Evolutionary conservation across 30 jellyfish, hydroid and myxozoan genomes (phyloP).

Genomic region (Cassiopea xamachana): DNA sequence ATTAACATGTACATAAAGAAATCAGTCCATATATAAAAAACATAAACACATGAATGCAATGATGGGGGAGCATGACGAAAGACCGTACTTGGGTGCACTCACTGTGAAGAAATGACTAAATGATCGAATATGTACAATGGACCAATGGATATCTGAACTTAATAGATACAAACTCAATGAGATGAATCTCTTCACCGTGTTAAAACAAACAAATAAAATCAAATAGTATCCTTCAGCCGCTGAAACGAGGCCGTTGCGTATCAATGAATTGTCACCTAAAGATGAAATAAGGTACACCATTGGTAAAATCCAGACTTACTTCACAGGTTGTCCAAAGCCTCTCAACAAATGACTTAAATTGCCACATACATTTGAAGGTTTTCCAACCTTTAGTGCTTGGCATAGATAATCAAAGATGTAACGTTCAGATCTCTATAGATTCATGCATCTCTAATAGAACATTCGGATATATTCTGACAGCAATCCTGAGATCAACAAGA

Average conservation of each 20-base stretch:
- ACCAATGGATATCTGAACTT: too few relatives aligned
- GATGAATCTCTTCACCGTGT: too few relatives aligned
- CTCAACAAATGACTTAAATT: slow-evolving; percentile 71
- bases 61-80: too few relatives aligned
- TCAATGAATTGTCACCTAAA: neutral
- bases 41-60: too few relatives aligned
- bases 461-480: neutral
- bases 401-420: slow-evolving; percentile 37
- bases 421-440: neutral
- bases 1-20: too few relatives aligned
- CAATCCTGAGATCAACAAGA: neutral
- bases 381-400: slow-evolving; percentile 57
- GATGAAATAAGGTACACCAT: neutral
- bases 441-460: neutral
- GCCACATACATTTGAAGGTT: slow-evolving; percentile 84
- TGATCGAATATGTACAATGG: too few relatives aligned
- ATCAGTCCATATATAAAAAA: too few relatives aligned
- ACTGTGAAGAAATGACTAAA: too few relatives aligned
- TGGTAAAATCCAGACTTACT: slow-evolving; percentile 24
- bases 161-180: too few relatives aligned
- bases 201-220: neutral
- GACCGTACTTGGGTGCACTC: too few relatives aligned
- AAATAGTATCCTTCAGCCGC: neutral
- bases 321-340: slow-evolving; percentile 79
- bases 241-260: neutral